Evolutionary conservation across 2,113 vertebrate genomes (phyloP), one percentile per base, ranked within the genome.

Genomic region (Eubucco bourcierii): DNA sequence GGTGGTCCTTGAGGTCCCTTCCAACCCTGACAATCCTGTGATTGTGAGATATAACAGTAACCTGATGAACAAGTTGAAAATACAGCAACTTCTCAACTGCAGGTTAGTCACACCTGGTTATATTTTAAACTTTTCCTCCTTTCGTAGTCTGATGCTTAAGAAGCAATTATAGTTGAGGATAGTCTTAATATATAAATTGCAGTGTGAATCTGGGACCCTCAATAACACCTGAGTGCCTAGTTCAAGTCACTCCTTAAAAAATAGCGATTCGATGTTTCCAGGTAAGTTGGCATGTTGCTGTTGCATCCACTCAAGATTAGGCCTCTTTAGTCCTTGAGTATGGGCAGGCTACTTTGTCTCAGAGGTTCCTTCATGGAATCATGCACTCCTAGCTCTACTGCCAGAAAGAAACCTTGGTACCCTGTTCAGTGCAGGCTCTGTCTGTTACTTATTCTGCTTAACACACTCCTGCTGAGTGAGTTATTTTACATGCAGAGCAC

Each of bases 311-410:
- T 46, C 41, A 53, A 28, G 65, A 72, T 53, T 15, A 50, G 44
- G 4, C 3, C 1, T 46, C 10, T 33, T 63, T n/a, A 24, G 29
- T 50, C 29, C 8, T 4, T 4, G 14, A 50, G 11, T 47, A 29
- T 15, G 37, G 15, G 21, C 63, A 53, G 28, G 4, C 5, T 67
- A 46, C 46, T 27, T 34, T 81, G 25, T 65, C 29, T 53, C 15
- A 9, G 12, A 24, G 39, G 3, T 44, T 79, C 15, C 28, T 78
- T 60, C 14, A 39, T 27, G n/a, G 10, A 53, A 31, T 31, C 6
- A 0, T 3, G 15, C 16, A 7, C 19, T 70, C 14, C 39, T 31
- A 14, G 44, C 21, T 0, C 0, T 8, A 2, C 5, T 56, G 61
- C 33, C n/a, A 72, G 20, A 23, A 3, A 71, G 34, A 50, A 63